Conservation (phyloP, 2,888 invertebrate species). For the Leptopterna dolabrata region DNA sequence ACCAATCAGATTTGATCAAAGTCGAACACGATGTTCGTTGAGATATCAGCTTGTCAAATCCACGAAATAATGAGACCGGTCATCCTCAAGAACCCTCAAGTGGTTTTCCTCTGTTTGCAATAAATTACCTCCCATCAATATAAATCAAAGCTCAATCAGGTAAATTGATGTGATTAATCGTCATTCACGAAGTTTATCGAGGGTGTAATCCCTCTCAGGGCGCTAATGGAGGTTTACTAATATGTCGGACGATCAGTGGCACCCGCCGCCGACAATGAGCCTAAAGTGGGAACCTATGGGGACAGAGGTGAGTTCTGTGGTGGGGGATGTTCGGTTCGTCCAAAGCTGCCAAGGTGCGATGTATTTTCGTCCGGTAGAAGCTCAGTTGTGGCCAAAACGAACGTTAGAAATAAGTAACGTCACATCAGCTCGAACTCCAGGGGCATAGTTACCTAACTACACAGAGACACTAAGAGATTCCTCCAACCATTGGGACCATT, state of each 20-base stretch:
- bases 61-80: no score
- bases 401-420: constrained; percentile 23
- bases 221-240: not conserved
- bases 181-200: not conserved
- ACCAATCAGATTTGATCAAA: no score
- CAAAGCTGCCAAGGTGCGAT: constrained; percentile 5
- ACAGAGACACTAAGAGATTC: no score
- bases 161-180: not conserved
- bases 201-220: not conserved
- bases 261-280: not conserved
- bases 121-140: no score
- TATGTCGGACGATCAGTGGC: not conserved
- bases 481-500: no score
- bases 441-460: not conserved
- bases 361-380: constrained; percentile 6
- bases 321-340: not conserved
- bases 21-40: no score
- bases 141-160: no score
- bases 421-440: not conserved
- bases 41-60: no score
- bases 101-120: no score
- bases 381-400: constrained; percentile 5
- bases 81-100: no score
- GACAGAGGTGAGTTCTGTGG: not conserved
- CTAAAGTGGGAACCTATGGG: constrained; percentile 2